phyloP scores from a whole-genome alignment of 2,113 vertebrate genomes.

The Scalopus aquaticus region DNA sequence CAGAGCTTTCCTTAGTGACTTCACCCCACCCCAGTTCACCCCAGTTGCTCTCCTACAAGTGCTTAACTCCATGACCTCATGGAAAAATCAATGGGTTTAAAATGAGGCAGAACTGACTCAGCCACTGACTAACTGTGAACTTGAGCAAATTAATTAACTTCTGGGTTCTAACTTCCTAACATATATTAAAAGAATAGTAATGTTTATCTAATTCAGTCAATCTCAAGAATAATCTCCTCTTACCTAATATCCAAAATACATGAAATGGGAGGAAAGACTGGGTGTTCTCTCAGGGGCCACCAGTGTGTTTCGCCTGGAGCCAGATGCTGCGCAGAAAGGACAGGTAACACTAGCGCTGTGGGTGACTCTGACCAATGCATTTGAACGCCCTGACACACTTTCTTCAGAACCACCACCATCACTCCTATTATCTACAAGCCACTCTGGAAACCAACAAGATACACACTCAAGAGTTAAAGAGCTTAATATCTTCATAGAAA shows the following conservation, averaged over 20 bases:
- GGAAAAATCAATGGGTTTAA: background rate
- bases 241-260: background rate
- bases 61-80: background rate
- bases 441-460: background rate
- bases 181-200: background rate
- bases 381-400: background rate
- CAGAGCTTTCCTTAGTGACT: background rate
- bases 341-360: background rate
- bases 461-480: background rate
- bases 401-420: background rate
- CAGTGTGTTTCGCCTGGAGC: background rate
- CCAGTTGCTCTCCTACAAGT: background rate
- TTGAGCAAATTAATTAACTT: background rate
- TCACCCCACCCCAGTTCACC: background rate
- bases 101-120: background rate
- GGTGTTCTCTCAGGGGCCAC: background rate
- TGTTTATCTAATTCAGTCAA: background rate
- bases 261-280: background rate
- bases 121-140: background rate
- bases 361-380: background rate
- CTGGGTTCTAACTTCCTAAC: background rate
- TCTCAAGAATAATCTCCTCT: background rate
- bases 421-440: background rate
- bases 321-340: background rate
- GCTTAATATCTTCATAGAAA: background rate